A percentile compares a stretch with the other conserved stretches of the same genome.
Evolutionary conservation across 2,797 vertebrate genomes (phyloP).

Genomic region (Anabacerthia variegaticeps): DNA sequence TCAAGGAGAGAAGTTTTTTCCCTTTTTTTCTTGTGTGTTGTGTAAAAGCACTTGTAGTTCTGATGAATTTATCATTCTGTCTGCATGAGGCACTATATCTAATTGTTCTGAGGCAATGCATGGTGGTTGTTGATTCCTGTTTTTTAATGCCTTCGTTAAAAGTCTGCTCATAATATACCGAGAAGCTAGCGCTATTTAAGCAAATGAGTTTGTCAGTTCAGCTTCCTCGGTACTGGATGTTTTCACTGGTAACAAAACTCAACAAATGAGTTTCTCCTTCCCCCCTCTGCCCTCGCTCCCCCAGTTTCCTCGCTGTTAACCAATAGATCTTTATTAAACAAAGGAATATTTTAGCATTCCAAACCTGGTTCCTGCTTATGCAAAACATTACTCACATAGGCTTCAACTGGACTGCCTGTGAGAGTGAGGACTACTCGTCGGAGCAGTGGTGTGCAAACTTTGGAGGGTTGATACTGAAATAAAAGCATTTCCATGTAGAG

Average conservation of each 20-base stretch:
- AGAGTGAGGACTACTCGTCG: neutral
- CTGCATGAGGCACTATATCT: slow-evolving; percentile 88
- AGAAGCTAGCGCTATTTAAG: slow-evolving; percentile 57
- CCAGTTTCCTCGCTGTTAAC: slow-evolving; percentile 43
- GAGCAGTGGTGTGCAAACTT: neutral
- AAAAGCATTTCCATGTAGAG: slow-evolving; percentile 39
- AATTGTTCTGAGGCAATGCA: slow-evolving; percentile 83
- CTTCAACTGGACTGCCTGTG: neutral
- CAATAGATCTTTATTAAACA: slow-evolving; percentile 64
- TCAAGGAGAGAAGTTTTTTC: slow-evolving; percentile 64
- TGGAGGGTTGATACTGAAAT: neutral
- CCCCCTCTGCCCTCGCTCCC: neutral
- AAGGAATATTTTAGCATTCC: slow-evolving; percentile 69
- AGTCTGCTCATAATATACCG: slow-evolving; percentile 64
- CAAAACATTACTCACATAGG: neutral
- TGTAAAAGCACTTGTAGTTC: slow-evolving; percentile 71
- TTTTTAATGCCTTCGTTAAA: slow-evolving; percentile 68
- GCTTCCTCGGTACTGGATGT: slow-evolving; percentile 46
- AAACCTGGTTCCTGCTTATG: slow-evolving; percentile 53
- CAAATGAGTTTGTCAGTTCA: slow-evolving; percentile 56
- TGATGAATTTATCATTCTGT: slow-evolving; percentile 77
- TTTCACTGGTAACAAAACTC: slow-evolving; percentile 62
- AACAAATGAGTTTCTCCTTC: slow-evolving; percentile 32
- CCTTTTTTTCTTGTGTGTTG: slow-evolving; percentile 82
- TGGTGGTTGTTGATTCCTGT: slow-evolving; percentile 77